Evolutionary conservation across 2,113 vertebrate species (phyloP).

Genomic region (Reinhardtius hippoglossoides): DNA sequence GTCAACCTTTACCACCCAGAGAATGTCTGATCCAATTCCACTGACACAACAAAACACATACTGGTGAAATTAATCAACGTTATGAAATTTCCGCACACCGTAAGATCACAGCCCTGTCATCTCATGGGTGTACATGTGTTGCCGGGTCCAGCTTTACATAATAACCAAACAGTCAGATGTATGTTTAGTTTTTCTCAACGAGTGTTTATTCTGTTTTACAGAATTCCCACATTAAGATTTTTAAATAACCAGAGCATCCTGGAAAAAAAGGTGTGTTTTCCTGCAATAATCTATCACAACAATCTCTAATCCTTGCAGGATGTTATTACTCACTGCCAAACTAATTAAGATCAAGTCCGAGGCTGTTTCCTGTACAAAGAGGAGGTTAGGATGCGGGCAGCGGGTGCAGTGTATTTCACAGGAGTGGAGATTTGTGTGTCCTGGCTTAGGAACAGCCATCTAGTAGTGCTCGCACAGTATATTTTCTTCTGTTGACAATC

Average conservation of each 20-base stretch:
- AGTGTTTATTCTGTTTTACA: conserved; percentile 1
- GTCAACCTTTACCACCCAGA: conserved; percentile 76
- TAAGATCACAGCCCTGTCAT: conserved; percentile 38
- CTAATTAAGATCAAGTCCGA: conserved; percentile 88
- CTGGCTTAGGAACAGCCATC: conserved; percentile 83
- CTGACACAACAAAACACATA: conserved; percentile 74
- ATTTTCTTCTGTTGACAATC: conserved; percentile 86
- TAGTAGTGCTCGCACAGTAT: conserved; percentile 84
- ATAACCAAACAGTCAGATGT: conserved; percentile 1
- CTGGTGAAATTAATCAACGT: conserved; percentile 58
- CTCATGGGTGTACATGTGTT: conserved; percentile 2
- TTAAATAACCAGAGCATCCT: not conserved
- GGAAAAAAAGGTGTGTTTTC: conserved; percentile 20
- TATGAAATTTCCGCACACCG: conserved; percentile 49
- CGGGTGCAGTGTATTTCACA: conserved; percentile 74
- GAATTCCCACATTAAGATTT: conserved; percentile 10
- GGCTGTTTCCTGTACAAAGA: conserved; percentile 78
- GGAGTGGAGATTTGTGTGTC: conserved; percentile 87
- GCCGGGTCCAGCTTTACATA: conserved; percentile 26
- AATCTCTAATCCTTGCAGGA: conserved; percentile 83
- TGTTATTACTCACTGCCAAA: conserved; percentile 87
- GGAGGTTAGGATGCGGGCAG: conserved; percentile 81
- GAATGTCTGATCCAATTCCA: conserved; percentile 76
- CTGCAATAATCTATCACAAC: conserved; percentile 57
- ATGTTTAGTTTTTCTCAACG: not conserved